phyloP scores from a whole-genome alignment of 2,797 vertebrate species.

The Cuniculus paca region DNA sequence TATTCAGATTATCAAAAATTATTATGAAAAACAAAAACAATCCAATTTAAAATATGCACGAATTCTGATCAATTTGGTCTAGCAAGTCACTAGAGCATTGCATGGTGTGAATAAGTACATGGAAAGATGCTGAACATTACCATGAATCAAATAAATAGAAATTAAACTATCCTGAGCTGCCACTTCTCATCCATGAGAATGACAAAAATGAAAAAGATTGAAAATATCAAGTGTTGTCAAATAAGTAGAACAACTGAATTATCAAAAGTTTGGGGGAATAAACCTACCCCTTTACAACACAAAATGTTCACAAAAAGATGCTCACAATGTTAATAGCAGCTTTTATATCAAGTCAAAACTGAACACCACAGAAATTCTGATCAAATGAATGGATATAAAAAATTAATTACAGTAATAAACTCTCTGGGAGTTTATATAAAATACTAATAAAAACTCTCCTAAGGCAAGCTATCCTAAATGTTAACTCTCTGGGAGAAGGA shows the following conservation, averaged over 20 bases:
- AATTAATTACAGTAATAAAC: background rate
- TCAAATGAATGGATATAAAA: background rate
- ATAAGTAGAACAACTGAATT: background rate
- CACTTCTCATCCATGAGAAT: background rate
- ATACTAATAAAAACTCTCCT: background rate
- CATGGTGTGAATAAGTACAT: background rate
- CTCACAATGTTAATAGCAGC: background rate
- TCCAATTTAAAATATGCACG: background rate
- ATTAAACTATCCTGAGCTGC: background rate
- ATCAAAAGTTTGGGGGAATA: background rate
- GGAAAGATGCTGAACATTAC: background rate
- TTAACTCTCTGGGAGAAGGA: background rate
- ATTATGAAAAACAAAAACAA: background rate
- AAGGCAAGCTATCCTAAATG: background rate
- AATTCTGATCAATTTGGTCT: background rate
- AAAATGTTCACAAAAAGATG: background rate
- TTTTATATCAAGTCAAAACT: background rate
- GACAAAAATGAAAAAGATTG: background rate
- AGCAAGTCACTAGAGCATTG: background rate
- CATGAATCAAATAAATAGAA: background rate
- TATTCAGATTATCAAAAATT: background rate
- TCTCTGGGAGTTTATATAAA: background rate
- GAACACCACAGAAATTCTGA: background rate
- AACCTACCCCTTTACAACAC: background rate
- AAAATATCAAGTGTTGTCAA: background rate